A percentile compares a stretch with the other conserved stretches of the same genome.
Evolutionary conservation across 2,113 vertebrate species (phyloP).

Genomic region (Miniopterus natalensis): DNA sequence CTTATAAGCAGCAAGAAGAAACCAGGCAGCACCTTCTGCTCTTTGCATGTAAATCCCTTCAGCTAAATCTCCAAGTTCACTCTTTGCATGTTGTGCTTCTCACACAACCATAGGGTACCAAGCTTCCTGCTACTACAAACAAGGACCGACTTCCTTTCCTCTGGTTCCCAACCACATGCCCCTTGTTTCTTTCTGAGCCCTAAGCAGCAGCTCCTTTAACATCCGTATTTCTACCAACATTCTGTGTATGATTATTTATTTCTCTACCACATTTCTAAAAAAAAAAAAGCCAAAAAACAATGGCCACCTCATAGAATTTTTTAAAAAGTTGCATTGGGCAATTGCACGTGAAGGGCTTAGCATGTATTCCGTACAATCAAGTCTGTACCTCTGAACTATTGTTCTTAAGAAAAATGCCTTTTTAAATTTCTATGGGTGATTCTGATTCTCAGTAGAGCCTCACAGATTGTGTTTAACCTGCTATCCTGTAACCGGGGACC

Average conservation of each 20-base stretch:
- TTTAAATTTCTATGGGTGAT: neutral
- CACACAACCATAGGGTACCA: neutral
- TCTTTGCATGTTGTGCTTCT: neutral
- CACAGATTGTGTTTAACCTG: neutral
- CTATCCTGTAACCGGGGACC: neutral
- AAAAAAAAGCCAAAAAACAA: neutral
- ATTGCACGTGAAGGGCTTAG: neutral
- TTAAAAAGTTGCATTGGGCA: neutral
- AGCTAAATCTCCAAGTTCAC: neutral
- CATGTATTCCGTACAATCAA: neutral
- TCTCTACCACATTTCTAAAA: neutral
- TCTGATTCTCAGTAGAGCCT: neutral
- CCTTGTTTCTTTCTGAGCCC: neutral
- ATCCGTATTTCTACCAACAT: neutral
- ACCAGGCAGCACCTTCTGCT: neutral
- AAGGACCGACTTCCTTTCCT: neutral
- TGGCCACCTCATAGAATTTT: neutral
- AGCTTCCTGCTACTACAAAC: fast-evolving
- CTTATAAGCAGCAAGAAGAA: neutral
- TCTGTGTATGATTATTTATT: neutral
- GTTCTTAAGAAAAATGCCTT: slow-evolving; percentile 7
- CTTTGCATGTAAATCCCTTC: neutral
- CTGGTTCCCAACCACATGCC: fast-evolving
- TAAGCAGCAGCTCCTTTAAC: neutral
- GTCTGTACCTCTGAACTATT: neutral